Percentiles rank a stretch among this genome's conserved stretches.
phyloP scores from a whole-genome alignment of 2,888 invertebrate genomes.

The Watsonalla cultraria region DNA sequence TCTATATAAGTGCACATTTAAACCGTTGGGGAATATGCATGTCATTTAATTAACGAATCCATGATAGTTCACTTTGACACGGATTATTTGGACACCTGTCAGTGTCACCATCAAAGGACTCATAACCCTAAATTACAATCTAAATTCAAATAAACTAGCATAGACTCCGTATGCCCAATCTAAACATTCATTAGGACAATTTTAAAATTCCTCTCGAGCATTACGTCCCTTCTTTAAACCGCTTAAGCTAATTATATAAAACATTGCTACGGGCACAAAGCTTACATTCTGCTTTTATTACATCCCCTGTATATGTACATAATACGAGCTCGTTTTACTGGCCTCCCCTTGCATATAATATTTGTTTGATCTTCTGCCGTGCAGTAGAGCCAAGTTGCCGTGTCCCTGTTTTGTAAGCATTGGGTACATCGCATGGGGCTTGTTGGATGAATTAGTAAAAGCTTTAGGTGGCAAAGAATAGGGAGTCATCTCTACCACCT shows the following conservation, averaged over 20 bases:
- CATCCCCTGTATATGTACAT: constrained; percentile 56
- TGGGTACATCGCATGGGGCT: no score
- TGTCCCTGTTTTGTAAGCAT: background rate
- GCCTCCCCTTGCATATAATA: constrained; percentile 57
- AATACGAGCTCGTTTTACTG: constrained; percentile 55
- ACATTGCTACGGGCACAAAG: constrained; percentile 53
- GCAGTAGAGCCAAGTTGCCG: constrained; percentile 38
- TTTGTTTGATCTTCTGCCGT: constrained; percentile 70
- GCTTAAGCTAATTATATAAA: constrained; percentile 76
- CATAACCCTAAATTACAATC: constrained; percentile 47
- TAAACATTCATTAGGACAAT: constrained; percentile 70
- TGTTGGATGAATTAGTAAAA: no score
- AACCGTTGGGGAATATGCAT: no score
- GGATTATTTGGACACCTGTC: constrained; percentile 70
- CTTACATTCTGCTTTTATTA: constrained; percentile 47
- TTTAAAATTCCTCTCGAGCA: constrained; percentile 53
- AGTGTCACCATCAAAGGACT: constrained; percentile 38
- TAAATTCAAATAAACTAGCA: constrained; percentile 62
- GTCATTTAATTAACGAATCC: no score
- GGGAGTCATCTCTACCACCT: no score
- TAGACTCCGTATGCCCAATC: constrained; percentile 65
- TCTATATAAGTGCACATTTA: no score
- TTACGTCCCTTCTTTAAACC: constrained; percentile 58
- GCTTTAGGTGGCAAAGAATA: no score
- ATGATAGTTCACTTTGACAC: constrained; percentile 7